These are phyloP conservation scores for Lycorma delicatula DNA, from an alignment of 1,140 invertebrate species.

Conservation along the genomic window DNA sequence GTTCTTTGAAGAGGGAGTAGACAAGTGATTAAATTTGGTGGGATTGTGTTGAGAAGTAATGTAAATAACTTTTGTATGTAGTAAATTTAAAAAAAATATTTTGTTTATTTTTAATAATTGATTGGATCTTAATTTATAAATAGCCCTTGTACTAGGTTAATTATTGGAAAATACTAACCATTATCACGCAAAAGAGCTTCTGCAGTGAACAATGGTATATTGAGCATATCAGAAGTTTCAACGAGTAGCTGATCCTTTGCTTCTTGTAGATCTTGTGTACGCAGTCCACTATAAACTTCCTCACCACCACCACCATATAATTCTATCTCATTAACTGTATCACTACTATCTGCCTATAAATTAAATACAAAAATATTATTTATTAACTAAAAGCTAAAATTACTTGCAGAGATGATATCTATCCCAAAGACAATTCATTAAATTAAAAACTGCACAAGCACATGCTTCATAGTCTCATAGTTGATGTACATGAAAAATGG, in stretches of 20 bases:
- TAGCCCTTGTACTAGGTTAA: too few species aligned
- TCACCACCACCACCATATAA: conserved; percentile 37
- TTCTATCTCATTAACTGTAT: conserved; percentile 41
- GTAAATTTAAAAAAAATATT: too few species aligned
- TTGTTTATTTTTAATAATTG: background rate
- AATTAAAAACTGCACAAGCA: too few species aligned
- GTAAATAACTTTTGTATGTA: conserved; percentile 1
- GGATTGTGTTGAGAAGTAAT: too few species aligned
- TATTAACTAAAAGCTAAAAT: too few species aligned
- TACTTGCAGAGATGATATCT: background rate
- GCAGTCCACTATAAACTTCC: conserved; percentile 53
- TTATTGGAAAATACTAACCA: conserved; percentile 47
- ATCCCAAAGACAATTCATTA: too few species aligned
- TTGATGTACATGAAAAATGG: too few species aligned
- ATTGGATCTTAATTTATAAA: background rate
- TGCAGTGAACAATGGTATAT: conserved; percentile 61
- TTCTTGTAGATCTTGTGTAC: conserved; percentile 63
- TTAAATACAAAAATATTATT: too few species aligned
- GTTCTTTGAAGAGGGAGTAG: too few species aligned
- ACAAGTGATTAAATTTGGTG: too few species aligned
- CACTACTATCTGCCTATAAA: conserved; percentile 37
- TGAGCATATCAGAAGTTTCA: conserved; percentile 66
- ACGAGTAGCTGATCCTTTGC: conserved; percentile 64
- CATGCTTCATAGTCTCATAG: too few species aligned
- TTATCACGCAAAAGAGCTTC: conserved; percentile 61